Base-by-base conservation (phyloP, 2,888 invertebrate genomes). In the Epinotia bilunana region DNA sequence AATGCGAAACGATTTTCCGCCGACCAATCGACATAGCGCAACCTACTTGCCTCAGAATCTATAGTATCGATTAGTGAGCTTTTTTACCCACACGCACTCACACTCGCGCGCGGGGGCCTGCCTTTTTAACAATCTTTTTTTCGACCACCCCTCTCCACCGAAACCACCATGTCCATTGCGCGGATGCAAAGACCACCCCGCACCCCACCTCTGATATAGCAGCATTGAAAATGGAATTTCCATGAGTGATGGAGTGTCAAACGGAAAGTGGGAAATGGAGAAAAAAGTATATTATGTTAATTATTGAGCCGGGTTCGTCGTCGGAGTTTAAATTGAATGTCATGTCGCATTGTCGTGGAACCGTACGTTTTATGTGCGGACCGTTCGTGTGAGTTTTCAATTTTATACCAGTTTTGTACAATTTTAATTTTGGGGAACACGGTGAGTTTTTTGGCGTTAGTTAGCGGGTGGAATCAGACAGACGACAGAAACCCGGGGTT, bases 161-260 rank as follows among this genome's bases (percentile, higher is more conserved):
- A 91, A 92, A 92, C 91, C 92, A 90, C 91, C 92, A 88, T 89
- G 93, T 93, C 93, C 93, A 92, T 91, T 90, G 92, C 92, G 91
- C 91, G 91, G 90, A 93, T 93, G 93, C 92, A 92, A 93, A 93
- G 92, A 91, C 92, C 93, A 89, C 92, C 93, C 91, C 87, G 83
- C 80, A 77, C 87, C 88, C 89, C 90, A 83, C 88, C 90, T 88
- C 90, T 89, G 90, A 88, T 89, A 90, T 88, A 90, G 87, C 91
- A 91, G 91, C 93, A 93, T 93, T 93, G 92, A 93, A 93, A 94
- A 93, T 93, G 94, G 94, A 93, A 93, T 94, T 94, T 94, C 93
- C 94, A 92, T 94, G 94, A 94, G 92, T 94, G 94, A 94, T 94
- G 94, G 93, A 94, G 93, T 94, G 94, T 93, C 94, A 94, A 93